Evolutionary conservation across 2,888 invertebrate genomes (phyloP).

Genomic region (Xanthia togata): DNA sequence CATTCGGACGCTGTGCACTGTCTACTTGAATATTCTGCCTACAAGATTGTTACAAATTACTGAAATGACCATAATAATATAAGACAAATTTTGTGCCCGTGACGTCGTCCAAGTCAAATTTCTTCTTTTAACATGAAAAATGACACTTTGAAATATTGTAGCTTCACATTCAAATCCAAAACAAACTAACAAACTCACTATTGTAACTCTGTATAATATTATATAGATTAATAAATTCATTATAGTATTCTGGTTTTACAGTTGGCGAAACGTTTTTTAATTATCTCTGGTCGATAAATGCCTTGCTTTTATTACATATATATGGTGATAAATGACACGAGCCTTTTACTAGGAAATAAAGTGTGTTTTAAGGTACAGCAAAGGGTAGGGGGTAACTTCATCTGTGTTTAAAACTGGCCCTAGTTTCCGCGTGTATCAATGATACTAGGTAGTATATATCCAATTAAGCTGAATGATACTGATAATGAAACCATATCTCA

Average conservation of each 20-base stretch:
- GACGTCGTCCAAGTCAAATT: no score
- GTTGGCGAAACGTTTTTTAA: constrained; percentile 12
- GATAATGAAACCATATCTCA: not conserved
- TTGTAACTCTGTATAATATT: no score
- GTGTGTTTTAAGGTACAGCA: not conserved
- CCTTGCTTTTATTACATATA: constrained; percentile 6
- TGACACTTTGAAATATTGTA: no score
- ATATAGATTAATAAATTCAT: constrained; percentile 18
- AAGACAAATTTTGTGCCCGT: not conserved
- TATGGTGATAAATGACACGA: not conserved
- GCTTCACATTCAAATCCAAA: no score
- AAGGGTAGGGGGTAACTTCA: not conserved
- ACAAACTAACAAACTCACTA: no score
- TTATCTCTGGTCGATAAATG: constrained; percentile 1
- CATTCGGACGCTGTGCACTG: not conserved
- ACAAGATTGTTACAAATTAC: not conserved
- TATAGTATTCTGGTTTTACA: constrained; percentile 19
- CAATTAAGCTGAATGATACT: not conserved
- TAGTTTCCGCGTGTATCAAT: not conserved
- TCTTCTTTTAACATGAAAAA: no score
- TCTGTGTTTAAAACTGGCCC: not conserved
- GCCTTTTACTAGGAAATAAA: not conserved
- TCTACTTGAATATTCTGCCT: not conserved
- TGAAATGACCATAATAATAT: not conserved
- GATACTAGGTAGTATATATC: not conserved